These are phyloP conservation scores for Acanthurus leucopareius DNA, from an alignment of 2,797 vertebrate genomes.

Conservation along the genomic window DNA sequence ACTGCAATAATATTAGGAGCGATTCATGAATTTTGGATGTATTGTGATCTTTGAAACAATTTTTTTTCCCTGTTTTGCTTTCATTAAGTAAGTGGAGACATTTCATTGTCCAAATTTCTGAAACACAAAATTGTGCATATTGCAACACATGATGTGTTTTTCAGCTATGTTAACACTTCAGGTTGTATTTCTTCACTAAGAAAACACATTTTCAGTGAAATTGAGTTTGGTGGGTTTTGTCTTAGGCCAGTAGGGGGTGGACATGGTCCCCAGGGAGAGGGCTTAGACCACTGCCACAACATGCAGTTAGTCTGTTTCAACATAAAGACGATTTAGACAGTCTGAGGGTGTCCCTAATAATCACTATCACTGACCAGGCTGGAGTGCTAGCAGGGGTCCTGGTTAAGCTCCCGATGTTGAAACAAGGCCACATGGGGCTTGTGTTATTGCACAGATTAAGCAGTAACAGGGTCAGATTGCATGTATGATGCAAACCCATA, in stretches of 20 bases:
- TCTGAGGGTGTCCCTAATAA: conserved; percentile 43
- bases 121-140: neutral
- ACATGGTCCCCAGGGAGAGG: conserved; percentile 22
- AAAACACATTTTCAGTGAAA: conserved; percentile 17
- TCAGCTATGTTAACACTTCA: neutral
- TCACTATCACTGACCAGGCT: conserved; percentile 37
- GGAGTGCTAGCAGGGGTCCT: conserved; percentile 50
- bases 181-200: neutral
- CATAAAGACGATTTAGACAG: conserved; percentile 6
- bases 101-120: neutral
- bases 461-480: conserved; percentile 54
- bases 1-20: neutral
- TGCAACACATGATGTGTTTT: neutral
- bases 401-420: conserved; percentile 69
- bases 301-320: conserved; percentile 15
- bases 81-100: neutral
- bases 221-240: conserved; percentile 40
- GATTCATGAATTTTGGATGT: neutral
- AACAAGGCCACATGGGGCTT: conserved; percentile 66
- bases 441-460: conserved; percentile 68
- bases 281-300: conserved; percentile 18
- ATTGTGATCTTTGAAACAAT: neutral
- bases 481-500: conserved; percentile 48
- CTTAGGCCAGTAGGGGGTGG: conserved; percentile 66
- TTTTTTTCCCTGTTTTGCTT: neutral